Evolutionary conservation across 2,113 vertebrate genomes (phyloP).

Genomic region (Pteruthius melanotis): DNA sequence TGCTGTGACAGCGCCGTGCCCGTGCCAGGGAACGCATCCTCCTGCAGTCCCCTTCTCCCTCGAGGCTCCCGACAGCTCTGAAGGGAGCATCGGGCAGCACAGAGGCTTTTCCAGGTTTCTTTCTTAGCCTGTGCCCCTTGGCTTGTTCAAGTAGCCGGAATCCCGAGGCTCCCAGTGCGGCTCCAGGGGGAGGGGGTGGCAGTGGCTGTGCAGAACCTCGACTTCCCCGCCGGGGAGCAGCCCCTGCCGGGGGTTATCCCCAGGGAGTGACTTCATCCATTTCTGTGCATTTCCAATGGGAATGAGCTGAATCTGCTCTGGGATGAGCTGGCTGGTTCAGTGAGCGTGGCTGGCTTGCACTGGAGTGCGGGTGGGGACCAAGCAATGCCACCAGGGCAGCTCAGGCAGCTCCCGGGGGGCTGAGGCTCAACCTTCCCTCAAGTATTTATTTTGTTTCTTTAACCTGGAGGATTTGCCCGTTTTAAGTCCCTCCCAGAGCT

Average conservation of each 20-base stretch:
- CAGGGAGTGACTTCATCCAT: not conserved
- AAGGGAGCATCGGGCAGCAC: not conserved
- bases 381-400: not conserved
- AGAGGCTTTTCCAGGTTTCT: not conserved
- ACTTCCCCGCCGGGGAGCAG: not conserved
- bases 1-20: not conserved
- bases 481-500: not conserved
- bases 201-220: not conserved
- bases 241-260: not conserved
- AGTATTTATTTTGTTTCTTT: not conserved
- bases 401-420: not conserved
- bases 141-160: not conserved
- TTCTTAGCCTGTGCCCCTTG: not conserved
- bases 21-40: rapidly evolving
- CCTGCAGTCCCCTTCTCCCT: not conserved
- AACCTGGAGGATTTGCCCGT: not conserved
- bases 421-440: not conserved
- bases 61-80: not conserved
- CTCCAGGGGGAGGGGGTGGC: not conserved
- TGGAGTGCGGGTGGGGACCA: not conserved
- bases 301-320: not conserved
- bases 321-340: not conserved
- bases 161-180: rapidly evolving
- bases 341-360: not conserved
- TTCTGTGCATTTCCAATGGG: not conserved